phyloP scores from a whole-genome alignment of 1,140 invertebrate species.

The Calliphora vicina region DNA sequence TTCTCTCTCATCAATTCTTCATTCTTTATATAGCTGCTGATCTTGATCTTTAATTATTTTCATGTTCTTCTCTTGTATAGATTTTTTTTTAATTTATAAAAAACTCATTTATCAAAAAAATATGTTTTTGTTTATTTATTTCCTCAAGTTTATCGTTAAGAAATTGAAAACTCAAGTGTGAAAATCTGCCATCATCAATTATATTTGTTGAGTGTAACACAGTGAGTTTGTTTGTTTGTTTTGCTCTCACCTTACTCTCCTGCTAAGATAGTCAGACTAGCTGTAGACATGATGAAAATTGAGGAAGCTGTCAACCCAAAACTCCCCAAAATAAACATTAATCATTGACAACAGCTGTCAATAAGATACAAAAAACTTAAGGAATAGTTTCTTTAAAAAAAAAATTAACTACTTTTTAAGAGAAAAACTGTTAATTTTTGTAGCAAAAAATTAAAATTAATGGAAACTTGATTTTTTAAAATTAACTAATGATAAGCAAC shows the following conservation, averaged over 20 bases:
- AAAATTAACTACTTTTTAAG: neutral
- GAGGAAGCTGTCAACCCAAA: neutral
- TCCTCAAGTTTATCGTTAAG: neutral
- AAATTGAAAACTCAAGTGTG: constrained; percentile 22
- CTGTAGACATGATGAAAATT: neutral
- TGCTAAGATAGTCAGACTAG: no score
- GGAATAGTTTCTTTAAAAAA: neutral
- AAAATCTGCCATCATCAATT: constrained; percentile 23
- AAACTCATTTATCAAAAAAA: neutral
- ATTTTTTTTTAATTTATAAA: neutral
- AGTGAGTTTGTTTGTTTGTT: no score
- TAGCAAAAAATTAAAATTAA: neutral
- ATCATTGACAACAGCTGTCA: constrained; percentile 16
- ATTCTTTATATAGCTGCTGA: no score
- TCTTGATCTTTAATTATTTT: no score
- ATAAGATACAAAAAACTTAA: neutral
- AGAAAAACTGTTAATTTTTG: neutral
- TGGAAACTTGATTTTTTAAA: neutral
- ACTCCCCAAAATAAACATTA: constrained; percentile 19
- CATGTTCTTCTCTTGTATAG: no score
- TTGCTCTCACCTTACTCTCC: no score
- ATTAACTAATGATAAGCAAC: neutral
- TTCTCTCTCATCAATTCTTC: no score
- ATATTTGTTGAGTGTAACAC: neutral
- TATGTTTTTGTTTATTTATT: neutral